Evolutionary conservation across 2,797 vertebrate species (phyloP), one percentile per base, ranked within the genome.

Genomic region (Syngnathus acus): DNA sequence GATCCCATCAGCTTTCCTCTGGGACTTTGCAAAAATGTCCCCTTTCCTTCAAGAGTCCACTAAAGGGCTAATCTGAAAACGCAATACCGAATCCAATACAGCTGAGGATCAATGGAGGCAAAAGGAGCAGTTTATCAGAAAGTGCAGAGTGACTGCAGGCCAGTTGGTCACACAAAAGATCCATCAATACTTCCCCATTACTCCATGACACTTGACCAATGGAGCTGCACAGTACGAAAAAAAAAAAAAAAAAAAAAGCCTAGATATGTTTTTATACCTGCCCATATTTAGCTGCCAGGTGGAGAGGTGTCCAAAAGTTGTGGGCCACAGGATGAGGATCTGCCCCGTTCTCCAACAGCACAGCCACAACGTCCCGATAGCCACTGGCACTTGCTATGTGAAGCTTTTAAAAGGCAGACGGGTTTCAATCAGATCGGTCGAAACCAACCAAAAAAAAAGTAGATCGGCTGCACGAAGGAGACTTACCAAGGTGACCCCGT

Each of bases 261-360:
- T 6, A 47, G 21, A 9, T 59, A 65, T 16, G 78, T 58, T 32
- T 6, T 38, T 50, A 40, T 92, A 98, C 96, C 95, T 98, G 94
- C 78, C 95, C 95, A 50, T 95, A 98, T 86, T 95, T 98, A 70
- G 96, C 93, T 70, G 96, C 94, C 82, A 98, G 83, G 76, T 98
- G 96, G 14, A 98, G 91, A 1, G 96, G 94, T 8, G 95, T 97
- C 94, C 95, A 98, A 69, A 91, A 92, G 75, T 79, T 89, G 76
- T 91, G 87, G 82, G 96, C 95, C 9, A 64, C 75, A 6, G 82
- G 77, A 62, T 94, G 92, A 73, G 91, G 88, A 78, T 97, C 93
- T 1, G 92, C 93, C 0, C 92, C 92, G 0, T 85, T 89, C 67
- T 95, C 91, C 71, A 98, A 73, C 53, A 98, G 71, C 64, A 95